phyloP scores from a whole-genome alignment of 2,113 vertebrate genomes.

The Ophiodon elongatus region DNA sequence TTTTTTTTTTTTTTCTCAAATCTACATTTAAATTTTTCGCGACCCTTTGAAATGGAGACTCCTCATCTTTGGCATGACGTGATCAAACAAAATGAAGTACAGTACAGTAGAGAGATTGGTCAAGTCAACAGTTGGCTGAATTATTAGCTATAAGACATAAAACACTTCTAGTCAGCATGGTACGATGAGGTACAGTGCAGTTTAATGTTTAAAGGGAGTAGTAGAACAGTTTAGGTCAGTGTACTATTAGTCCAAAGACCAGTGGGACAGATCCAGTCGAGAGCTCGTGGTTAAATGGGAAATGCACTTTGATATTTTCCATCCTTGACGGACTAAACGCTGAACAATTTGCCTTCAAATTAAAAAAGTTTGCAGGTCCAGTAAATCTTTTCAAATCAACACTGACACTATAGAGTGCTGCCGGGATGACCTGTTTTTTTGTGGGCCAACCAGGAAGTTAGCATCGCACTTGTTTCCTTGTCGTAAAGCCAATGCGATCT shows the following conservation, averaged over 20 bases:
- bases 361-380: no score
- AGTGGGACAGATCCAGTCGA: not conserved
- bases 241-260: not conserved
- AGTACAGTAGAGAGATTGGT: not conserved
- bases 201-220: not conserved
- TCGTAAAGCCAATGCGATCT: no score
- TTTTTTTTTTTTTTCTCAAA: no score
- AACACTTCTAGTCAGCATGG: not conserved
- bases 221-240: not conserved
- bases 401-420: no score
- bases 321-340: not conserved
- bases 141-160: not conserved
- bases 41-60: not conserved
- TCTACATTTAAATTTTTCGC: no score
- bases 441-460: no score
- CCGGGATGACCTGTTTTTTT: no score
- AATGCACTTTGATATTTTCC: no score
- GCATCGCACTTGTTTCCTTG: no score
- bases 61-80: conserved; percentile 24
- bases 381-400: not conserved
- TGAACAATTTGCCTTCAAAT: no score
- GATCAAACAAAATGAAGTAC: not conserved
- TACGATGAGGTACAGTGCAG: not conserved
- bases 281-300: not conserved
- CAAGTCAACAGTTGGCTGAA: not conserved